Base-by-base conservation (phyloP, 2,113 vertebrate genomes). In the Microcebus lehilahytsara region DNA sequence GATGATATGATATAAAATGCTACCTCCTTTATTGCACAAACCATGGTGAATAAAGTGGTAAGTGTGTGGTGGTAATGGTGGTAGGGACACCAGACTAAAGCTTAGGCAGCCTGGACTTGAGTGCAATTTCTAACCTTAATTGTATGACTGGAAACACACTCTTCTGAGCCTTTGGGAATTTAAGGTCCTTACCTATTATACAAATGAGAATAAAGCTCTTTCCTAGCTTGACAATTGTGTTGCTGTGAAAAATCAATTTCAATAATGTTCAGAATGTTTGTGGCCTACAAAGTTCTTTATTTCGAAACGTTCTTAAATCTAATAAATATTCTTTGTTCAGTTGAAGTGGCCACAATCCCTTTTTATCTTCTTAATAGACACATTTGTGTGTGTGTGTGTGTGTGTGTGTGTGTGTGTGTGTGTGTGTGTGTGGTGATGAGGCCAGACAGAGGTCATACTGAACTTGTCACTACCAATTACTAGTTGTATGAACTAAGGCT, bases 241-340 rank as follows among this genome's bases (percentile, higher is more conserved):
- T n/a, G 16, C 49, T 89, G 23, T 95, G 92, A 97, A 97, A 92
- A 92, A 91, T 86, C 93, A 95, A 42, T 42, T 17, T 2, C 27
- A 89, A 53, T 60, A 32, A 19, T 64, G 27, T 32, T 83, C 67
- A 89, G 78, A 94, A 79, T 95, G 20, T 86, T 69, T 83, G 2
- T 46, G 78, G 93, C 42, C 72, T 42, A 8, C 30, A 91, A 69
- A 69, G 16, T 13, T 83, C 40, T 96, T 97, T 93, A 93, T 95
- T 95, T 80, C 58, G 71, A 85, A 93, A 92, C 42, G 53, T 93
- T 62, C 6, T 72, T 74, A 4, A 72, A 56, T 27, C 13, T 79
- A 95, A 90, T 62, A 51, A 80, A 93, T 87, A 27, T 27, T 67
- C 19, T 62, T 77, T 78, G 7, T 80, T 94, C 67, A 89, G 20